Conservation (phyloP, 1,140 invertebrate genomes). For the Meloidogyne chitwoodi region DNA sequence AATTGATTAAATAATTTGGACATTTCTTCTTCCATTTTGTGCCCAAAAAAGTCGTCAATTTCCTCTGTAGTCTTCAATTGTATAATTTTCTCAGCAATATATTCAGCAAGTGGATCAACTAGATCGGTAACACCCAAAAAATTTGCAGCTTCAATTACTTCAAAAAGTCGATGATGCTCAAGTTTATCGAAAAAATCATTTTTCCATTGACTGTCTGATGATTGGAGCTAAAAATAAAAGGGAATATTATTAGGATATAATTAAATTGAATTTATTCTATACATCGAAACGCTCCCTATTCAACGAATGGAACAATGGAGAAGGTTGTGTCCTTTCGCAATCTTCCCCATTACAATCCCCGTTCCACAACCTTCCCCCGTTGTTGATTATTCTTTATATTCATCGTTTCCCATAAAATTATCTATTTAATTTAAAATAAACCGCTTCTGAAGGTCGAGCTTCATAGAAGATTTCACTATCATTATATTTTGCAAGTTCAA, state of each 20-base stretch:
- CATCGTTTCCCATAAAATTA: too few relatives aligned
- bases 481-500: not conserved
- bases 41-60: not conserved
- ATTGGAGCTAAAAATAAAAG: too few relatives aligned
- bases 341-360: too few relatives aligned
- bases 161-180: not conserved
- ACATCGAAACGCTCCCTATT: too few relatives aligned
- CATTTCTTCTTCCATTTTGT: not conserved
- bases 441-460: too few relatives aligned
- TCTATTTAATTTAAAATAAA: too few relatives aligned
- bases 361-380: too few relatives aligned
- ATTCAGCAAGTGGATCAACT: not conserved
- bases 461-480: not conserved
- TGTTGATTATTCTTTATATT: too few relatives aligned
- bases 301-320: too few relatives aligned
- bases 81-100: not conserved
- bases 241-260: too few relatives aligned
- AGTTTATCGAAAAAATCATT: not conserved
- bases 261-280: too few relatives aligned
- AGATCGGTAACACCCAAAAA: not conserved
- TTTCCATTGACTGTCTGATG: not conserved
- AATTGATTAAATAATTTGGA: not conserved
- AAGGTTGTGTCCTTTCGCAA: too few relatives aligned
- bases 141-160: not conserved
- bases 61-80: not conserved